Base-by-base conservation (phyloP, 2,888 invertebrate genomes). In the Empis stercorea region DNA sequence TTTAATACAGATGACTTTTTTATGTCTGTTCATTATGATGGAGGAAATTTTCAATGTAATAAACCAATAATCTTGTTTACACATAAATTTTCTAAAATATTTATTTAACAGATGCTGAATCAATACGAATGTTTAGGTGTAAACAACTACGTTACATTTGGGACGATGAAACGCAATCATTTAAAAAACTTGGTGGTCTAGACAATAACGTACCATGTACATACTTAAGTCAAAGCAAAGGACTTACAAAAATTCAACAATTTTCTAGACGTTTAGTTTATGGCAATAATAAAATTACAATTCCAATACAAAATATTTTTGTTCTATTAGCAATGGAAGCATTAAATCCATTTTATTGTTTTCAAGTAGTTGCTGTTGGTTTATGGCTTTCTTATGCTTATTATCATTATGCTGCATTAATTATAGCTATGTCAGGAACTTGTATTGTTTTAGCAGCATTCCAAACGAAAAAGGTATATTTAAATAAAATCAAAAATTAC, bases 291-390 rank as follows among this genome's bases (percentile, higher is more conserved):
- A 80, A 81, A 63, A 88, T 88, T 54, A 73, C 77, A 44, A 82
- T 88, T 17, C 82, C 82, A 4, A 79, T 85, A 32, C 78, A 80
- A 59, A 75, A 80, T 15, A 73, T 85, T 46, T 56, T 77, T 49
- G 78, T 78, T 0, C 71, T 88, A 4, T 71, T 87, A 1, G 74
- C 82, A 20, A 69, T 85, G 53, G 87, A 87, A 64, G 82, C 84
- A 23, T 76, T 92, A 59, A 88, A 89, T 67, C 91, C 92, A 13
- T 92, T 91, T 72, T 92, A 92, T 71, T 81, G 91, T 61, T 93
- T 92, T 73, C 92, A 92, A 76, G 62, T 89, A 49, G 85, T 87
- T 68, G 88, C 88, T 40, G 84, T 87, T 52, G 75, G 76, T 10
- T 75, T 92, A 45, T 92, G 92, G 92, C 76, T 85, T 47, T 74